A percentile compares a stretch with the other conserved stretches of the same genome.
These are phyloP conservation scores for Gadus chalcogrammus DNA, from an alignment of 2,113 vertebrate genomes.

Conservation along the genomic window DNA sequence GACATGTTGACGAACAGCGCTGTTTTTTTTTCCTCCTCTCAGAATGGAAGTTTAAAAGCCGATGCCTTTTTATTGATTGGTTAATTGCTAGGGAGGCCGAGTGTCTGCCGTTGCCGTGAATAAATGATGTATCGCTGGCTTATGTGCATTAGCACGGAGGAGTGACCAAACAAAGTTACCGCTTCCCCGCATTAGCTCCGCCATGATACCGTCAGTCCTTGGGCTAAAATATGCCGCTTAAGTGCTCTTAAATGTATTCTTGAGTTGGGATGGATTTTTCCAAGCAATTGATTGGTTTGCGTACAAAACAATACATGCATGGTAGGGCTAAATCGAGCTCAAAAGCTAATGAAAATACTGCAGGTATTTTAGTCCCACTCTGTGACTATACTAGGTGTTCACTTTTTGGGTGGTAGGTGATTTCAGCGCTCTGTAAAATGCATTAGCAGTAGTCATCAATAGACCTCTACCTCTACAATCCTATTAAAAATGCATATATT, in stretches of 20 bases:
- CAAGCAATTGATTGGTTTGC: background rate
- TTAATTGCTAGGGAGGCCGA: constrained; percentile 66
- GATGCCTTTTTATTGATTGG: constrained; percentile 66
- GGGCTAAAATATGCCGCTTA: background rate
- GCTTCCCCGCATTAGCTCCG: background rate
- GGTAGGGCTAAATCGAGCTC: constrained; percentile 6
- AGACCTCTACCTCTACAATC: constrained; percentile 45
- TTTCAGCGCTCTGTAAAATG: constrained; percentile 14
- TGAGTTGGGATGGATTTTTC: background rate
- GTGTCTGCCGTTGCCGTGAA: constrained; percentile 61
- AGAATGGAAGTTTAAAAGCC: constrained; percentile 61
- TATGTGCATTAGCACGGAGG: constrained; percentile 44
- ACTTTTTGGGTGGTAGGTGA: too few species aligned
- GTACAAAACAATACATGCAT: background rate
- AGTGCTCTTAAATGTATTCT: constrained; percentile 2
- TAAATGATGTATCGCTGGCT: constrained; percentile 67
- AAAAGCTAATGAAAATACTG: constrained; percentile 8
- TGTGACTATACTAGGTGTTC: too few species aligned
- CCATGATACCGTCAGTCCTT: background rate
- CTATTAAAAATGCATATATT: constrained; percentile 63
- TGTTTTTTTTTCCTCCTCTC: constrained; percentile 34
- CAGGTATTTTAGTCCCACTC: background rate
- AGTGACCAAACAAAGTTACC: constrained; percentile 17
- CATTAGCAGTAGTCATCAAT: constrained; percentile 33
- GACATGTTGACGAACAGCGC: constrained; percentile 61